Evolutionary conservation across 2,888 invertebrate genomes (phyloP).

Genomic region (Conops quadrifasciatus): DNA sequence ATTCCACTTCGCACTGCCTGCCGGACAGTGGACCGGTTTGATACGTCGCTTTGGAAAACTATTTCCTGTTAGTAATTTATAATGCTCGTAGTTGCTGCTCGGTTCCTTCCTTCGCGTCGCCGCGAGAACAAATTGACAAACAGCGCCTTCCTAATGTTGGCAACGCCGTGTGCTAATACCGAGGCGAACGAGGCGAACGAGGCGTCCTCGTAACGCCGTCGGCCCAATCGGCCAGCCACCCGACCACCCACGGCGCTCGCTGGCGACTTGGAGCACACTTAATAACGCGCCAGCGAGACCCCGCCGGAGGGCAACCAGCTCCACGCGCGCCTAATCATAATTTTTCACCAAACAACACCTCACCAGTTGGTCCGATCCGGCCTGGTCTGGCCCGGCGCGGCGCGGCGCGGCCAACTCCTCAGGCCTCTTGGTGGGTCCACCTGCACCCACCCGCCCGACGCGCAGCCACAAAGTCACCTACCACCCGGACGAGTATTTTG

Average conservation of each 20-base stretch:
- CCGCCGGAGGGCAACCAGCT: constrained; percentile 31
- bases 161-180: constrained; percentile 6
- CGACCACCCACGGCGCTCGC: constrained; percentile 56
- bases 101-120: not conserved
- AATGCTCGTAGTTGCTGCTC: constrained; percentile 5
- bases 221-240: not conserved
- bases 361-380: constrained; percentile 47
- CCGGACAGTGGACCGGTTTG: constrained; percentile 44
- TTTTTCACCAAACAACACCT: constrained; percentile 60
- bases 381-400: constrained; percentile 30
- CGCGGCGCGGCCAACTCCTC: constrained; percentile 17
- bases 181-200: constrained; percentile 16
- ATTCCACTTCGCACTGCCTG: constrained; percentile 58
- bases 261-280: constrained; percentile 47
- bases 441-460: not conserved
- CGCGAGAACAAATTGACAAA: constrained; percentile 26
- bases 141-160: constrained; percentile 30
- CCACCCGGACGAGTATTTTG: constrained; percentile 55
- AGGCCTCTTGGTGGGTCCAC: constrained; percentile 18
- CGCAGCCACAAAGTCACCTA: constrained; percentile 28
- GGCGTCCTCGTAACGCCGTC: constrained; percentile 19
- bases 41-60: constrained; percentile 30
- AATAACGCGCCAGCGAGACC: constrained; percentile 40
- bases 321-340: constrained; percentile 50
- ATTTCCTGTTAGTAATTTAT: constrained; percentile 30